These are phyloP conservation scores for Cotesia vestalis DNA, from an alignment of 1,140 invertebrate species.

Conservation along the genomic window DNA sequence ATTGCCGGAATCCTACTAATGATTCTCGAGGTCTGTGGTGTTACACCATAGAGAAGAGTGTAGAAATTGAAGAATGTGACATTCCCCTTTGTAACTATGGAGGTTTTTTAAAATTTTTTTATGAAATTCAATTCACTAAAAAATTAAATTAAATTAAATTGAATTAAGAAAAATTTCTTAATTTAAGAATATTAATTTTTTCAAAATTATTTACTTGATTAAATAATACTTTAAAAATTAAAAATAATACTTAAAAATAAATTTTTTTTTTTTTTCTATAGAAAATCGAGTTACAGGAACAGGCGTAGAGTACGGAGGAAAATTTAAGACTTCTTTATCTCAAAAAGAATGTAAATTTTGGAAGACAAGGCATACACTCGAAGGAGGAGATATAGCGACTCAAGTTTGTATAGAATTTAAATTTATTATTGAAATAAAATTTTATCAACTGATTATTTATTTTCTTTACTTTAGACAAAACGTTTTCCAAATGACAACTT, in stretches of 20 bases:
- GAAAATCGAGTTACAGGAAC: constrained; percentile 66
- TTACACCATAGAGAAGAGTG: constrained; percentile 62
- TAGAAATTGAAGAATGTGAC: constrained; percentile 65
- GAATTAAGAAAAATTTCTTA: too few species aligned
- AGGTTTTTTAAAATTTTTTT: constrained; percentile 41
- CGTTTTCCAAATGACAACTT: constrained; percentile 34
- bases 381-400: constrained; percentile 40
- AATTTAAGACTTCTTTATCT: constrained; percentile 45
- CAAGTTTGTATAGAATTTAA: background rate
- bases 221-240: too few species aligned
- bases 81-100: constrained; percentile 64
- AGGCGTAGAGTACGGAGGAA: constrained; percentile 67
- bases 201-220: too few species aligned
- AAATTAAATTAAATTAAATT: too few species aligned
- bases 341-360: constrained; percentile 54
- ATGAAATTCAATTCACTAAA: background rate
- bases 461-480: constrained; percentile 15
- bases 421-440: too few species aligned
- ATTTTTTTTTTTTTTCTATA: constrained; percentile 34
- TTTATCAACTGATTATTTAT: background rate
- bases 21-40: constrained; percentile 66
- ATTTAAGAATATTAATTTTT: too few species aligned
- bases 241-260: background rate
- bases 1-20: constrained; percentile 66
- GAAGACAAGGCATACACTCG: constrained; percentile 46